phyloP scores from a whole-genome alignment of 2,113 vertebrate genomes.

The Triplophysa siluroides region DNA sequence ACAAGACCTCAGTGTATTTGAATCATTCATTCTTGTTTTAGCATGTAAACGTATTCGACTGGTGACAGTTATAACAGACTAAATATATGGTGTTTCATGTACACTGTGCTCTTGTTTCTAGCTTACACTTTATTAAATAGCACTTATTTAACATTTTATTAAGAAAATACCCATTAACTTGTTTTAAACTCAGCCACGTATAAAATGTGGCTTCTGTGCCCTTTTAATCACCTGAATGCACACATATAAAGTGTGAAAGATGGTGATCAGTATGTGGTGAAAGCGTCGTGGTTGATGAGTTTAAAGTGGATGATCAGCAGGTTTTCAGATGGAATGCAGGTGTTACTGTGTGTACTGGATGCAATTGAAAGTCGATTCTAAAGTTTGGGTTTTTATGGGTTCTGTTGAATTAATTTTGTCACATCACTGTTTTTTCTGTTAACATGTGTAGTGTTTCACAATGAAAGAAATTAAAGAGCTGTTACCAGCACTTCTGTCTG shows the following conservation, averaged over 20 bases:
- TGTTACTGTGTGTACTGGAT: no score
- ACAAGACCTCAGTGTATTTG: no score
- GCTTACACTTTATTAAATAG: background rate
- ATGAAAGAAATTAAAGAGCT: conserved; percentile 62
- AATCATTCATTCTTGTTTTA: background rate
- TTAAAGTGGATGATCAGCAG: no score
- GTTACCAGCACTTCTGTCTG: conserved; percentile 27
- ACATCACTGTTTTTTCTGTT: conserved; percentile 1
- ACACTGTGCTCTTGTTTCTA: background rate
- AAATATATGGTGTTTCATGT: no score
- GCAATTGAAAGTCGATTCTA: no score
- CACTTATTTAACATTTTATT: background rate
- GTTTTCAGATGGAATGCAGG: no score
- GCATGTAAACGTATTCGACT: background rate
- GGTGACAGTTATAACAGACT: background rate
- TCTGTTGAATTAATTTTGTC: conserved; percentile 10
- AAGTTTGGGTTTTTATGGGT: background rate
- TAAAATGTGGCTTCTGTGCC: no score
- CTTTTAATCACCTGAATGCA: no score
- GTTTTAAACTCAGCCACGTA: no score
- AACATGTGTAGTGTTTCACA: conserved; percentile 56
- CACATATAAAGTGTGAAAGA: background rate
- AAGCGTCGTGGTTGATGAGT: background rate
- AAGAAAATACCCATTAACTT: background rate
- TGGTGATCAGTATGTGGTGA: background rate